These are phyloP conservation scores for Thalassaphorura encarpata DNA, from an alignment of 1,140 invertebrate species.

Conservation along the genomic window DNA sequence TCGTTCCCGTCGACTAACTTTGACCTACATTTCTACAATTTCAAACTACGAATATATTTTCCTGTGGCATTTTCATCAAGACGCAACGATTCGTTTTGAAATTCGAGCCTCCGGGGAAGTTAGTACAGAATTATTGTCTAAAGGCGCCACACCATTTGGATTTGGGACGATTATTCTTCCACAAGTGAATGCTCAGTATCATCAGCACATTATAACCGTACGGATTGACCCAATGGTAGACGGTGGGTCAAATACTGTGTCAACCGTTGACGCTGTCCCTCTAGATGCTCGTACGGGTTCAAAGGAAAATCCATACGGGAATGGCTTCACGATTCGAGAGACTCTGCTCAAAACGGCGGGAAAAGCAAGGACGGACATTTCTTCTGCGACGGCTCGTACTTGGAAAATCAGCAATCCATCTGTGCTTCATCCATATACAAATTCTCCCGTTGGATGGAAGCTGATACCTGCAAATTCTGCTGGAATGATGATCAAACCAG, in stretches of 20 bases:
- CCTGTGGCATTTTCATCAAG: conserved; percentile 27
- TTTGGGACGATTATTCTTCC: conserved; percentile 11
- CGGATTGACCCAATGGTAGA: conserved; percentile 19
- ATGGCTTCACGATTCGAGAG: conserved; percentile 10
- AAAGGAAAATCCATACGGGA: conserved; percentile 13
- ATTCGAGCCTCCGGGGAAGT: conserved; percentile 13
- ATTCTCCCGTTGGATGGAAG: conserved; percentile 15
- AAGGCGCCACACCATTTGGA: background rate
- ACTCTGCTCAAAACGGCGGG: background rate
- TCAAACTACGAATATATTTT: conserved; percentile 30
- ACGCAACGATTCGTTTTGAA: conserved; percentile 5
- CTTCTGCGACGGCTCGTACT: background rate
- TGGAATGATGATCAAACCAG: background rate
- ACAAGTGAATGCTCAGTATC: conserved; percentile 10
- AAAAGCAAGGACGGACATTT: background rate
- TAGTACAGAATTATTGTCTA: conserved; percentile 9
- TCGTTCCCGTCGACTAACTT: conserved; percentile 14
- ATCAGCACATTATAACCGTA: conserved; percentile 14
- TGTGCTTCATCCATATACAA: background rate
- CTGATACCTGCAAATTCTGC: background rate
- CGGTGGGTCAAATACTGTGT: conserved; percentile 14
- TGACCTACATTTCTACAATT: conserved; percentile 24
- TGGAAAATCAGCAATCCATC: conserved; percentile 17
- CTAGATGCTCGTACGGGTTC: background rate
- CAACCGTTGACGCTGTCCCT: conserved; percentile 4